Evolutionary conservation across 2,888 invertebrate genomes (phyloP), one percentile per base, ranked within the genome.

Genomic region (Malachius bipustulatus): DNA sequence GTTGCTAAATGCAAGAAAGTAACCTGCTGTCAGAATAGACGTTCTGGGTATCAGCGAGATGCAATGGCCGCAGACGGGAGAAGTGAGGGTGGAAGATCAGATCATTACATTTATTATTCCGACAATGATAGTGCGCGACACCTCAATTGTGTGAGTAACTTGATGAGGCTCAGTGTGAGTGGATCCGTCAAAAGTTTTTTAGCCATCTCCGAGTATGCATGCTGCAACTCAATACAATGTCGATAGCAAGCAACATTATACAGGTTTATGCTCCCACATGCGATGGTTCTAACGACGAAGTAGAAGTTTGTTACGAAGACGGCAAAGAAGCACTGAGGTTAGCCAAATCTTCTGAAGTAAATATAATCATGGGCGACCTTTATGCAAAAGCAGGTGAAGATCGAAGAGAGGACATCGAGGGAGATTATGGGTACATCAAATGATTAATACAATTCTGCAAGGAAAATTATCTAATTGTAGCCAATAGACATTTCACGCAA

Each of bases 121-220:
- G 24, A n/a, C 24, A 19, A 19, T 19, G 24, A 19, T 19, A n/a
- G 24, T 19, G 24, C 24, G 24, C 24, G 24, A 19, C 24, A 19
- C n/a, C n/a, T 19, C 6, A 8, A 19, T 19, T 6, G 24, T 19
- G 24, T 19, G 6, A n/a, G 24, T 19, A 8, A 8, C 24, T 19
- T 19, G 24, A n/a, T 19, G 24, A 19, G 24, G 24, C 24, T 6
- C n/a, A 19, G n/a, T 19, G 24, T 19, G n/a, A 19, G 24, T 19
- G 24, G 24, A 19, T 19, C n/a, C 24, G 6, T 19, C 6, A 19
- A 19, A n/a, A 19, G 24, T 19, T 19, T 19, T 19, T 8, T 19
- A 19, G 6, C 24, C 24, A n/a, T 19, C 24, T 19, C 24, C n/a
- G 24, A 19, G 24, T 19, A n/a, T 19, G 24, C 24, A 19, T 19